Conservation (phyloP, 2,113 vertebrate genomes). For the Typhlomys cinereus region DNA sequence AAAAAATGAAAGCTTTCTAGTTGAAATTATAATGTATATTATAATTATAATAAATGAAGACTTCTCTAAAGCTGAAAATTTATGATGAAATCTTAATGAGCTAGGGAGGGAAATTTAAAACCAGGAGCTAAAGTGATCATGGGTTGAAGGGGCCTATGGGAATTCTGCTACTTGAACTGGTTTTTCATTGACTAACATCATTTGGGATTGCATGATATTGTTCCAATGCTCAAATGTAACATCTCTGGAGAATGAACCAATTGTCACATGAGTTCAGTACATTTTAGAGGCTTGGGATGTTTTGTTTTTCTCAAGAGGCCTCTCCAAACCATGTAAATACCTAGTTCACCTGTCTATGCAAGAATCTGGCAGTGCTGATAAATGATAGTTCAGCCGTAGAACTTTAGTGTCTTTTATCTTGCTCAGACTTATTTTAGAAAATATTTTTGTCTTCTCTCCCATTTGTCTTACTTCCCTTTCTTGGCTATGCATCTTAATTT, state of each 20-base stretch:
- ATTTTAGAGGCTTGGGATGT: conserved; percentile 9
- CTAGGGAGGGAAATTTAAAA: not conserved
- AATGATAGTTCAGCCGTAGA: not conserved
- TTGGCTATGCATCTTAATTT: not conserved
- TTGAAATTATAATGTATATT: not conserved
- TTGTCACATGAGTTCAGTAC: not conserved
- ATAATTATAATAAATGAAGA: not conserved
- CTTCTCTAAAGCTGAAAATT: conserved; percentile 4
- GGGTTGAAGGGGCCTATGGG: not conserved
- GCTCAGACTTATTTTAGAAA: not conserved
- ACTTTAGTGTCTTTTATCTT: not conserved
- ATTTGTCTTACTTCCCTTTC: conserved; percentile 3
- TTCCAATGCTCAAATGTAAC: not conserved
- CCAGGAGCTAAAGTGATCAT: not conserved
- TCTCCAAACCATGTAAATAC: not conserved
- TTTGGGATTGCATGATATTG: not conserved
- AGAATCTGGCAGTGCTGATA: not conserved
- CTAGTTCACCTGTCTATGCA: not conserved
- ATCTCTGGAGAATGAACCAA: not conserved
- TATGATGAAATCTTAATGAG: not conserved
- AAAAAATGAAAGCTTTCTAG: not conserved
- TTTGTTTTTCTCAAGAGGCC: conserved; percentile 33
- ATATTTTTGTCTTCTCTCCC: not conserved
- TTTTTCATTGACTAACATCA: not conserved
- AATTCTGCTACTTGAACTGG: not conserved